phyloP scores from a whole-genome alignment of 2,797 vertebrate genomes.

The Chelidonichthys spinosus region DNA sequence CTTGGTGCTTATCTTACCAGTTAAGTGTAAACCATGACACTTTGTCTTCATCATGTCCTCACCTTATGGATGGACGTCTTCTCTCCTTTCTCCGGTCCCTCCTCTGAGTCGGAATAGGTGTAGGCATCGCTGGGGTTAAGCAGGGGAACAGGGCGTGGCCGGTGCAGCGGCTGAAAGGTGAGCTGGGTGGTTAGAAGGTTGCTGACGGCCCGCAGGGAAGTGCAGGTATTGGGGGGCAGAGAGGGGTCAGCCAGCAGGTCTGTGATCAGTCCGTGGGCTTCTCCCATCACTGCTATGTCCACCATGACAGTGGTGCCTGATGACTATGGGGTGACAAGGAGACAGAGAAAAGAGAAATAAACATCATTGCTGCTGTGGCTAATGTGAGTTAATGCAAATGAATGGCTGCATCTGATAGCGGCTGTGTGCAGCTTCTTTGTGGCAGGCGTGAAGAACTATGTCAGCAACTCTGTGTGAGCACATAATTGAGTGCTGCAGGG shows the following conservation, averaged over 20 bases:
- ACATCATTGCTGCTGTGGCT: slow-evolving; percentile 13
- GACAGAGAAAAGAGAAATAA: slow-evolving; percentile 38
- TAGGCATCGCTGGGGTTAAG: slow-evolving; percentile 87
- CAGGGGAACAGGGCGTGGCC: slow-evolving; percentile 82
- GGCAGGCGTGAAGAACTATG: slow-evolving; percentile 35
- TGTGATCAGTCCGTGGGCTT: slow-evolving; percentile 96
- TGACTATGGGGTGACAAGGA: slow-evolving; percentile 73
- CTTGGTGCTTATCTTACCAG: neutral
- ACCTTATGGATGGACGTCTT: slow-evolving; percentile 95
- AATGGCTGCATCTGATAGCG: slow-evolving; percentile 13
- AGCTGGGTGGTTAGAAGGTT: slow-evolving; percentile 96
- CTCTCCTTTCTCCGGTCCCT: slow-evolving; percentile 91
- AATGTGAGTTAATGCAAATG: slow-evolving; percentile 29
- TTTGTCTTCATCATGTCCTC: neutral
- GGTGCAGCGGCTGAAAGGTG: slow-evolving; percentile 94
- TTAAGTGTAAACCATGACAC: slow-evolving; percentile 27
- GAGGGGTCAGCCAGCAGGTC: slow-evolving; percentile 96
- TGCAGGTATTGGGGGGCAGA: slow-evolving; percentile 94
- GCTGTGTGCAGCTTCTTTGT: slow-evolving; percentile 4
- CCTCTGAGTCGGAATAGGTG: slow-evolving; percentile 94
- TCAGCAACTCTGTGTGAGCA: slow-evolving; percentile 35
- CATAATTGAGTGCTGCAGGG: slow-evolving; percentile 33
- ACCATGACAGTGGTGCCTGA: slow-evolving; percentile 93
- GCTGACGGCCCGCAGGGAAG: slow-evolving; percentile 94
- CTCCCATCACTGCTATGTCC: slow-evolving; percentile 98